Evolutionary conservation across 53 echinoderm and acorn worm species (phyloP).

Genomic region (Arbacia lixula): DNA sequence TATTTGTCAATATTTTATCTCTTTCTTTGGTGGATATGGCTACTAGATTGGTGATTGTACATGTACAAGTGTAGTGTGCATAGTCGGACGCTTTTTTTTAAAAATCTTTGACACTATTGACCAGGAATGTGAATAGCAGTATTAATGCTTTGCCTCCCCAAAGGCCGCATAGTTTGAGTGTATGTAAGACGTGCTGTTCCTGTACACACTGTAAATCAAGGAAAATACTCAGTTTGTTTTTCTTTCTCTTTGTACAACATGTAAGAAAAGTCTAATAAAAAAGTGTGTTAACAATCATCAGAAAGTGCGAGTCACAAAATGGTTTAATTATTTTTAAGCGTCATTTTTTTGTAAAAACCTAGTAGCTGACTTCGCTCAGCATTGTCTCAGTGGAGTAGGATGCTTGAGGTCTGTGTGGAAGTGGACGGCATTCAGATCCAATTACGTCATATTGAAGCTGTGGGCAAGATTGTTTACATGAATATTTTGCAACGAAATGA

Average conservation of each 20-base stretch:
- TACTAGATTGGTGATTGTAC: slow-evolving; percentile 41
- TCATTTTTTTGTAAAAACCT: too few relatives aligned
- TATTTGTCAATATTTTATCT: too few relatives aligned
- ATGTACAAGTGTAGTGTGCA: slow-evolving; percentile 36
- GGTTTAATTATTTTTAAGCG: too few relatives aligned
- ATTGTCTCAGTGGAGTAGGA: too few relatives aligned
- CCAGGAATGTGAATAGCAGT: slow-evolving; percentile 48
- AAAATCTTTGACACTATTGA: too few relatives aligned
- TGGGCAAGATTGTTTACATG: too few relatives aligned
- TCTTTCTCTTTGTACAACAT: slow-evolving; percentile 59
- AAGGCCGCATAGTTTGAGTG: slow-evolving; percentile 15
- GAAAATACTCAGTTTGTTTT: slow-evolving; percentile 51
- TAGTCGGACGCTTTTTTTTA: slow-evolving; percentile 30
- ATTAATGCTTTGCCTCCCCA: slow-evolving; percentile 31
- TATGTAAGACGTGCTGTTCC: slow-evolving; percentile 23
- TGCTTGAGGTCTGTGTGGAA: too few relatives aligned
- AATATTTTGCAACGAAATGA: too few relatives aligned
- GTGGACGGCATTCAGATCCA: too few relatives aligned
- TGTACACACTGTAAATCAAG: slow-evolving; percentile 54
- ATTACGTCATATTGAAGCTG: too few relatives aligned
- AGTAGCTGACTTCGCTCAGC: too few relatives aligned
- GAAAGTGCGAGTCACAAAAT: too few relatives aligned
- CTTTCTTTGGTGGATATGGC: slow-evolving; percentile 34
- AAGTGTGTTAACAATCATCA: slow-evolving; percentile 58
- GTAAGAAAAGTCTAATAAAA: slow-evolving; percentile 62